A percentile compares a stretch with the other conserved stretches of the same genome.
These are phyloP conservation scores for Etheostoma nigrum DNA, from an alignment of 2,797 vertebrate genomes.

Conservation along the genomic window DNA sequence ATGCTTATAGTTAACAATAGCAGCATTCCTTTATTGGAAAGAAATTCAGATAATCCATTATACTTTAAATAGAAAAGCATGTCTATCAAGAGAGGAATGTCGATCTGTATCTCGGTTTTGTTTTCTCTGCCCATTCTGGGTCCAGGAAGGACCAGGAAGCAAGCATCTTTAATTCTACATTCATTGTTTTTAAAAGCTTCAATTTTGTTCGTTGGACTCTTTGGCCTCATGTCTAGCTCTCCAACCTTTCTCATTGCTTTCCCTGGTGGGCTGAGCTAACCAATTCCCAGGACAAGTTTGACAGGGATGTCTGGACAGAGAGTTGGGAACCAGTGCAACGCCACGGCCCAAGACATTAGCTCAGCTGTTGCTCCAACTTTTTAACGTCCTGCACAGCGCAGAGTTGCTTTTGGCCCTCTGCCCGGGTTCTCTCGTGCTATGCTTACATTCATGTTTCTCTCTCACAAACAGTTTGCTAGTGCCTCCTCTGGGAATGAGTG, in stretches of 20 bases:
- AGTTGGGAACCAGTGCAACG: slow-evolving; percentile 82
- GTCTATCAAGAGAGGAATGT: slow-evolving; percentile 72
- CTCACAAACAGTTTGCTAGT: slow-evolving; percentile 80
- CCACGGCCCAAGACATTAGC: slow-evolving; percentile 83
- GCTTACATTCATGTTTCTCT: slow-evolving; percentile 83
- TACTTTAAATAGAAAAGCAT: slow-evolving; percentile 65
- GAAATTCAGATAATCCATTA: slow-evolving; percentile 38
- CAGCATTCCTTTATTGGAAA: slow-evolving; percentile 55
- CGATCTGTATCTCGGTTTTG: slow-evolving; percentile 71
- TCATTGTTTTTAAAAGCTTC: slow-evolving; percentile 77
- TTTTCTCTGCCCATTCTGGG: slow-evolving; percentile 79
- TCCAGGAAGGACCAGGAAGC: slow-evolving; percentile 53
- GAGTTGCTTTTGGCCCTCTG: slow-evolving; percentile 82
- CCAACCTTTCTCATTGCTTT: slow-evolving; percentile 75
- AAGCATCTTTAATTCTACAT: slow-evolving; percentile 73
- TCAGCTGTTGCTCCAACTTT: slow-evolving; percentile 86
- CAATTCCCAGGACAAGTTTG: slow-evolving; percentile 86
- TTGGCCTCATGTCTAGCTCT: slow-evolving; percentile 73
- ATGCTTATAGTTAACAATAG: slow-evolving; percentile 43
- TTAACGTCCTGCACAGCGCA: slow-evolving; percentile 75
- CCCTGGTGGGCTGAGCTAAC: slow-evolving; percentile 80
- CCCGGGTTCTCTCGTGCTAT: slow-evolving; percentile 81
- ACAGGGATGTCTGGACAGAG: slow-evolving; percentile 80
- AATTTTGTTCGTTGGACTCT: slow-evolving; percentile 74
- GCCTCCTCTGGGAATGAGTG: slow-evolving; percentile 74